Evolutionary conservation across 2,797 vertebrate genomes (phyloP).

Genomic region (Platalea minor): DNA sequence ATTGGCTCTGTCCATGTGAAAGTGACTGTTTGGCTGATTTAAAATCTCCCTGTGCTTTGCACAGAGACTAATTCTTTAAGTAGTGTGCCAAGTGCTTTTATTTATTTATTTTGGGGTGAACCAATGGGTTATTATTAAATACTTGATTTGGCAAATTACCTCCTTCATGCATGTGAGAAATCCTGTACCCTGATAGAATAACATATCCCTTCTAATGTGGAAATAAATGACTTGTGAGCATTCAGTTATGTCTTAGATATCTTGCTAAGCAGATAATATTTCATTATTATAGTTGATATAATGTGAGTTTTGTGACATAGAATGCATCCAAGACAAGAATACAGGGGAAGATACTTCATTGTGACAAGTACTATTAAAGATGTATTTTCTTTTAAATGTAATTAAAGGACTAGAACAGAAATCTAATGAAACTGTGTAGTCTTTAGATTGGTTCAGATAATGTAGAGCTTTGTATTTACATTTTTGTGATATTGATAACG

Average conservation of each 20-base stretch:
- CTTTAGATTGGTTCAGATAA: not conserved
- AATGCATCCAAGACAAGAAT: not conserved
- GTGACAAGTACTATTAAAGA: not conserved
- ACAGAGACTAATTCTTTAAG: not conserved
- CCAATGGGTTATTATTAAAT: not conserved
- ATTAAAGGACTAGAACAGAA: not conserved
- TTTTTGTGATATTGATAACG: not conserved
- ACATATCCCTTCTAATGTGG: not conserved
- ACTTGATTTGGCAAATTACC: not conserved
- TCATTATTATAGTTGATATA: not conserved
- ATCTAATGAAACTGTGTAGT: not conserved
- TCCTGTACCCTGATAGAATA: not conserved
- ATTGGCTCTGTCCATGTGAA: not conserved
- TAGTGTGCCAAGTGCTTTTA: not conserved
- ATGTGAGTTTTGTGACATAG: not conserved
- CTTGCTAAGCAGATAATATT: not conserved
- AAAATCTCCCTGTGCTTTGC: not conserved
- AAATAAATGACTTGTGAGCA: not conserved
- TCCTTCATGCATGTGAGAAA: not conserved
- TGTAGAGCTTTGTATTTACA: accelerated
- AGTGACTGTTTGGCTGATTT: not conserved
- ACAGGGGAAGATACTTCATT: not conserved
- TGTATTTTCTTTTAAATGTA: not conserved
- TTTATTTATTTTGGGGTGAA: not conserved
- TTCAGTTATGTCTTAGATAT: not conserved